Conservation (phyloP, 2,797 vertebrate genomes). For the Pyrocephalus nanus region DNA sequence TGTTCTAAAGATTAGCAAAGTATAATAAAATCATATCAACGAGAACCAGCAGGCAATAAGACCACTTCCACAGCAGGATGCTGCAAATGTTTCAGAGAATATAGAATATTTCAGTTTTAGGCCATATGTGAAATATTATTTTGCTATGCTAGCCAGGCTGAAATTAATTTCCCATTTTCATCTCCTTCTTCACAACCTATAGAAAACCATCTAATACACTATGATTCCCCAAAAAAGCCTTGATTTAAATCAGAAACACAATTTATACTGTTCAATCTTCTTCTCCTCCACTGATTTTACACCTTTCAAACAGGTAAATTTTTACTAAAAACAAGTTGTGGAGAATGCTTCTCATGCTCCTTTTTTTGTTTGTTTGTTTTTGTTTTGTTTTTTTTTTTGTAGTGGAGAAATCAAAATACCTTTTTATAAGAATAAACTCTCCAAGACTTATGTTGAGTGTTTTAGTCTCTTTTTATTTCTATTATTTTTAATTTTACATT, state of each 20-base stretch:
- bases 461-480: not conserved
- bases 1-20: slow-evolving; percentile 7
- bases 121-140: not conserved
- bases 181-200: not conserved
- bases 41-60: not conserved
- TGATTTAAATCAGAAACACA: not conserved
- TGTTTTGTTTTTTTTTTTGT: not conserved
- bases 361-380: too few species aligned
- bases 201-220: not conserved
- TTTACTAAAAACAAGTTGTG: not conserved
- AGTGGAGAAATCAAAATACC: not conserved
- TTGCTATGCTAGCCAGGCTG: not conserved
- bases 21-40: slow-evolving; percentile 6
- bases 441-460: not conserved
- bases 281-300: not conserved
- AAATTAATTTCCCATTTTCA: slow-evolving; percentile 16
- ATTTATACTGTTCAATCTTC: not conserved
- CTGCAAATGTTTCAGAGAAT: slow-evolving; percentile 1
- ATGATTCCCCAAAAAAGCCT: not conserved
- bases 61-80: slow-evolving; percentile 20
- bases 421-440: not conserved
- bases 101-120: slow-evolving; percentile 7
- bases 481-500: not conserved
- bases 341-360: not conserved
- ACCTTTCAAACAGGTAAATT: not conserved